Base-by-base conservation (phyloP, 2,113 vertebrate genomes). In the Periophthalmodon schlosseri region DNA sequence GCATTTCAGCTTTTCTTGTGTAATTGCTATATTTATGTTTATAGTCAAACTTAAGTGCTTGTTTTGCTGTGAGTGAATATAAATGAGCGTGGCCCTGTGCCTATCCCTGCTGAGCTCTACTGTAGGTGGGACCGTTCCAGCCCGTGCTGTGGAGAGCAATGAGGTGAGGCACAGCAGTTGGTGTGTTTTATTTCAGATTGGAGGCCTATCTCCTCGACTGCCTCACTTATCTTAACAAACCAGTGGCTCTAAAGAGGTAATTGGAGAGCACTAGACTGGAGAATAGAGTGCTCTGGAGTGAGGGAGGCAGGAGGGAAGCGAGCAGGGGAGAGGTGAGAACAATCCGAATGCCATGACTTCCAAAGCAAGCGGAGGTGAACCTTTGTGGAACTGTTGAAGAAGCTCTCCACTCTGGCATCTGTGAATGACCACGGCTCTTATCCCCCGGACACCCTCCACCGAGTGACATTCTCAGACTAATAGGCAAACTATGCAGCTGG, bases 191-290 rank as follows among this genome's bases (percentile, higher is more conserved):
- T 91, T 89, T 84, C 82, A 90, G 86, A 91, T 88, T 86, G 86
- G 88, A 84, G 80, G 76, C 79, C 89, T 91, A 90, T 92, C 89
- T 87, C 77, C 69, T 64, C 56, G 46, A 73, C 85, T 18, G 75
- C 85, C 83, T 83, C 85, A 88, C 91, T 92, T 92, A 91, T 92
- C 91, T 90, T 89, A 89, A 88, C 89, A 89, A 91, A 92, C 91
- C 86, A 87, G 83, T 86, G 80, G 79, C 78, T 88, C 81, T 87
- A 88, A 82, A 78, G 78, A 87, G 80, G 90, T 90, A 92, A 90
- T 91, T 92, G 90, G 81, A 90, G 88, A 81, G 89, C 83, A 87
- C 80, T 84, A 90, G 90, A 91, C 87, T 91, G 86, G 88, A 89
- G 89, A 89, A 87, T 82, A 81, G 84, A 84, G 78, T 85, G 86